phyloP scores from a whole-genome alignment of 2,888 invertebrate species.

The Temnothorax rugatulus region DNA sequence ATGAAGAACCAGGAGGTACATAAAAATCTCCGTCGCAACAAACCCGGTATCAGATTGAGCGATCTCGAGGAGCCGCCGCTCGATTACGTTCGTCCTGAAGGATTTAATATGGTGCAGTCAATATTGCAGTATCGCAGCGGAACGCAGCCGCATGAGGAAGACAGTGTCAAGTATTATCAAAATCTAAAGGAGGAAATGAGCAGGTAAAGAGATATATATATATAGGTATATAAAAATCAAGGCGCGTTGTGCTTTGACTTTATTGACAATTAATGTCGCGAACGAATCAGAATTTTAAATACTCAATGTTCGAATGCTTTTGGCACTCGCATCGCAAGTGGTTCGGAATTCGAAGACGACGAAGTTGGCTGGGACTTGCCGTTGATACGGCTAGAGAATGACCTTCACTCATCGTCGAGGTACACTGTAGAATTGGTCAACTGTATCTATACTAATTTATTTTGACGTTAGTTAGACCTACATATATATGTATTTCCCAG shows the following conservation, averaged over 20 bases:
- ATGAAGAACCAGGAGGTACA: slow-evolving; percentile 90
- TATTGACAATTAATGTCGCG: not conserved
- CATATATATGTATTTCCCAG: not conserved
- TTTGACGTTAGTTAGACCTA: not conserved
- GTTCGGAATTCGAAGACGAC: slow-evolving; percentile 87
- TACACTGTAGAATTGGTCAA: slow-evolving; percentile 67
- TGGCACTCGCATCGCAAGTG: slow-evolving; percentile 85
- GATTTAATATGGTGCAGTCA: slow-evolving; percentile 89
- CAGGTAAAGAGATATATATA: slow-evolving; percentile 83
- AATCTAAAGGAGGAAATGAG: slow-evolving; percentile 86
- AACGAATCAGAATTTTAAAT: slow-evolving; percentile 77
- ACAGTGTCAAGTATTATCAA: slow-evolving; percentile 83
- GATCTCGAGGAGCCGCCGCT: slow-evolving; percentile 88
- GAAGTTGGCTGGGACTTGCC: slow-evolving; percentile 89
- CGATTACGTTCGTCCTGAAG: slow-evolving; percentile 89
- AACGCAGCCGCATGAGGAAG: slow-evolving; percentile 81
- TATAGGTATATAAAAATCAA: slow-evolving; percentile 61
- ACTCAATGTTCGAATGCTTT: slow-evolving; percentile 83
- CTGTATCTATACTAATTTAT: not conserved
- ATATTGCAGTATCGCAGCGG: slow-evolving; percentile 85
- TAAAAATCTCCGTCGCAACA: slow-evolving; percentile 89
- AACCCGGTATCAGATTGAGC: slow-evolving; percentile 88
- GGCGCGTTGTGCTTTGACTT: not conserved
- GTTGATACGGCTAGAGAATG: slow-evolving; percentile 86
- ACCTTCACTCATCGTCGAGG: slow-evolving; percentile 85